Evolutionary conservation across 2,888 invertebrate genomes (phyloP).

Genomic region (Netelia melanura): DNA sequence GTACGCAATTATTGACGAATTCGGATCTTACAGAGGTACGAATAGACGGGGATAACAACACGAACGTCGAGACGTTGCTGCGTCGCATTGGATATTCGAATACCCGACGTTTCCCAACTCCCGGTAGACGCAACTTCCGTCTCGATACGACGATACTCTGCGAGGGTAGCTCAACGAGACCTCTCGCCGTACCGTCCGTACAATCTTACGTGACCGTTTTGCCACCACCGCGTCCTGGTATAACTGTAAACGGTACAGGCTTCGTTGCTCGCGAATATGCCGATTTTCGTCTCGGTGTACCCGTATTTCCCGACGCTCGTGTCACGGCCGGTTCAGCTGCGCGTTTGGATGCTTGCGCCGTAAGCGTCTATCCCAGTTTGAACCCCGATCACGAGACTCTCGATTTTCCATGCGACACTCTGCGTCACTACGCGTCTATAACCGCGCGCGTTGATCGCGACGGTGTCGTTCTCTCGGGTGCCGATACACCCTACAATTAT

Average conservation of each 20-base stretch:
- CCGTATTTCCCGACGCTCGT: slow-evolving; percentile 94
- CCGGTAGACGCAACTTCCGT: slow-evolving; percentile 95
- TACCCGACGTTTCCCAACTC: slow-evolving; percentile 96
- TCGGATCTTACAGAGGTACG: slow-evolving; percentile 94
- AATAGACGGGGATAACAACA: slow-evolving; percentile 95
- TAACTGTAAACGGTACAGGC: slow-evolving; percentile 92
- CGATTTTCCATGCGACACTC: slow-evolving; percentile 90
- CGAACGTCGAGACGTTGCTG: slow-evolving; percentile 94
- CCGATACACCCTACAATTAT: slow-evolving; percentile 92
- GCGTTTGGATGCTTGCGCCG: slow-evolving; percentile 96
- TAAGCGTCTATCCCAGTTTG: slow-evolving; percentile 97
- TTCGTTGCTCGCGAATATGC: slow-evolving; percentile 94
- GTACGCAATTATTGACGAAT: slow-evolving; percentile 91
- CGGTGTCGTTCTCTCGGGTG: slow-evolving; percentile 93
- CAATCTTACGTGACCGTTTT: slow-evolving; percentile 95
- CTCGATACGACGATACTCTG: slow-evolving; percentile 91
- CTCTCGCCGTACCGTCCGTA: slow-evolving; percentile 90
- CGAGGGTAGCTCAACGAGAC: slow-evolving; percentile 91
- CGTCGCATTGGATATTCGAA: slow-evolving; percentile 97
- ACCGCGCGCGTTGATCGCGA: slow-evolving; percentile 96
- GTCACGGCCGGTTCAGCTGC: slow-evolving; percentile 88
- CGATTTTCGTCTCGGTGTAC: slow-evolving; percentile 94
- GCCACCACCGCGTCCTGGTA: slow-evolving; percentile 93
- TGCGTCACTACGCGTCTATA: slow-evolving; percentile 90
- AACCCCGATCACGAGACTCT: slow-evolving; percentile 98